Conservation (phyloP, 2,797 vertebrate genomes). For the Enteromius afrohamiltoni region DNA sequence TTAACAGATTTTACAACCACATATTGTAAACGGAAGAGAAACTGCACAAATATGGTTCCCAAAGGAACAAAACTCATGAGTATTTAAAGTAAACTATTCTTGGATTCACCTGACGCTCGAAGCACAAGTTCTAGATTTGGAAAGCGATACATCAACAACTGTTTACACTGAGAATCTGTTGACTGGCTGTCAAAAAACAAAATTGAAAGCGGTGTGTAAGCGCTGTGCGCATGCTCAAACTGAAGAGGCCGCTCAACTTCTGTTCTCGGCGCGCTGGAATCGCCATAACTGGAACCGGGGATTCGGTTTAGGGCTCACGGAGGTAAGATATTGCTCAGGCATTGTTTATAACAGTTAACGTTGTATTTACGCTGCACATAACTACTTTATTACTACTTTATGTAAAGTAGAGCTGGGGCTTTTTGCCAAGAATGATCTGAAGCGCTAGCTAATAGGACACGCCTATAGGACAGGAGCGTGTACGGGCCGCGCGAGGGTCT, state of each 20-base stretch:
- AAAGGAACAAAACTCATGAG: background rate
- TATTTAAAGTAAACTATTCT: slow-evolving; percentile 69
- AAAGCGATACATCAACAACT: slow-evolving; percentile 64
- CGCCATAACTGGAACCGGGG: slow-evolving; percentile 75
- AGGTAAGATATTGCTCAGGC: slow-evolving; percentile 72
- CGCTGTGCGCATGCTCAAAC: slow-evolving; percentile 66
- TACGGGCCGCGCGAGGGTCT: slow-evolving; percentile 63
- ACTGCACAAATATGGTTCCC: background rate
- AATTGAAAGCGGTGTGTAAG: slow-evolving; percentile 52
- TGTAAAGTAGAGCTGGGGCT: background rate
- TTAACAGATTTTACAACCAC: background rate
- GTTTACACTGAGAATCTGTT: slow-evolving; percentile 10
- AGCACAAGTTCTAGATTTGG: slow-evolving; percentile 83
- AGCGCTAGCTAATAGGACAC: slow-evolving; percentile 69
- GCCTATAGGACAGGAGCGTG: slow-evolving; percentile 68
- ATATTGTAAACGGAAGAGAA: background rate
- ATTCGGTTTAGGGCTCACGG: slow-evolving; percentile 72
- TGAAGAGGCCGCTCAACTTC: slow-evolving; percentile 59
- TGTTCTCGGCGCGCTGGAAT: slow-evolving; percentile 64
- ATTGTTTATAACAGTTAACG: background rate
- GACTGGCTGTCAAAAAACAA: slow-evolving; percentile 56
- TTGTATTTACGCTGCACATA: too few relatives aligned
- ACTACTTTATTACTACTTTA: background rate
- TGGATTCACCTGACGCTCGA: slow-evolving; percentile 84
- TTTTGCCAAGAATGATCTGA: background rate